Evolutionary conservation across 2,797 vertebrate species (phyloP).

Genomic region (Astyanax mexicanus): DNA sequence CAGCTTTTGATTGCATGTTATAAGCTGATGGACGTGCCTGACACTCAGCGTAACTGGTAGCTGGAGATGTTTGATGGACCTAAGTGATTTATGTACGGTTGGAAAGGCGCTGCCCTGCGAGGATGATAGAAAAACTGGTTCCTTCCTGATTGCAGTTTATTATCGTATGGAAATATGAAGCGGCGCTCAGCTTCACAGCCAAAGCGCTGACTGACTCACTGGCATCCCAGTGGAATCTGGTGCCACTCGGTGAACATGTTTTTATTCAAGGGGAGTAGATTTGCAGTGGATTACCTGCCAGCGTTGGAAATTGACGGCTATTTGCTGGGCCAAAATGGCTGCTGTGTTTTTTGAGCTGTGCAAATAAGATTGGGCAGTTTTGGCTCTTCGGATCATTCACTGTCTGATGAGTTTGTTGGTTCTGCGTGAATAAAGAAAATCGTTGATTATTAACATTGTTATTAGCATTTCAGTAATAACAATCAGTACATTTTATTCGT

Average conservation of each 20-base stretch:
- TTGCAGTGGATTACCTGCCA: constrained; percentile 25
- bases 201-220: constrained; percentile 17
- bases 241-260: constrained; percentile 29
- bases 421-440: neutral
- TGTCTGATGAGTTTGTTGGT: neutral
- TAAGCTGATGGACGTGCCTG: constrained; percentile 59
- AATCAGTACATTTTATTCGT: neutral
- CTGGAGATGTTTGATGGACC: constrained; percentile 39
- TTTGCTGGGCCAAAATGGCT: constrained; percentile 7
- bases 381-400: constrained; percentile 4
- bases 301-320: constrained; percentile 22
- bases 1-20: constrained; percentile 66
- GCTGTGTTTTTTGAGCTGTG: neutral
- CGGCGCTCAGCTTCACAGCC: constrained; percentile 23
- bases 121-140: constrained; percentile 8
- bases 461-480: constrained; percentile 2
- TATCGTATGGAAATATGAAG: constrained; percentile 27
- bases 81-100: constrained; percentile 46
- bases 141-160: constrained; percentile 38
- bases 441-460: constrained; percentile 18
- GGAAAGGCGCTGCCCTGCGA: constrained; percentile 15
- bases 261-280: constrained; percentile 39
- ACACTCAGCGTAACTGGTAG: constrained; percentile 40
- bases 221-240: constrained; percentile 11
- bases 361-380: constrained; percentile 15